phyloP scores from a whole-genome alignment of 2,888 invertebrate species.

The Mythimna albipuncta region DNA sequence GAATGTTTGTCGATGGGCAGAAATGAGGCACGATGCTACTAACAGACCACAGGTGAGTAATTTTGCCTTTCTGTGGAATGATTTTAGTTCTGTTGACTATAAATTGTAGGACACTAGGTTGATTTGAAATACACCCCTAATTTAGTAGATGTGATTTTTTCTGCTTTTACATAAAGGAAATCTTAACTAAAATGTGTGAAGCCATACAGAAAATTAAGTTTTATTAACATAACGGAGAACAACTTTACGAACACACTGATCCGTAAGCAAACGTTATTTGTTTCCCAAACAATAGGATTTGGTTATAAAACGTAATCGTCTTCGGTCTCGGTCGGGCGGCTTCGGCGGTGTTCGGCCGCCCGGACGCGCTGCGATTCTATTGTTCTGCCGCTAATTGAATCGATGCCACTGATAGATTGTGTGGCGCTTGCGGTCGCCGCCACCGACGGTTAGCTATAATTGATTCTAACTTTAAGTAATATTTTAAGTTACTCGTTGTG shows the following conservation, averaged over 20 bases:
- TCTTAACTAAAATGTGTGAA: slow-evolving; percentile 26
- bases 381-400: slow-evolving; percentile 88
- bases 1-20: not conserved
- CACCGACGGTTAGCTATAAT: slow-evolving; percentile 33
- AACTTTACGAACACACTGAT: slow-evolving; percentile 38
- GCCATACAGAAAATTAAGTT: slow-evolving; percentile 48
- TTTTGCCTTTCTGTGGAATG: not conserved
- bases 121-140: not conserved
- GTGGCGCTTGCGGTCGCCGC: slow-evolving; percentile 41
- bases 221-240: slow-evolving; percentile 50
- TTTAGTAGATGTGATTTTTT: not conserved
- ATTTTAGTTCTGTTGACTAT: not conserved
- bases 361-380: slow-evolving; percentile 75
- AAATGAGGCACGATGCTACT: not conserved
- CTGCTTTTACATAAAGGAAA: not conserved
- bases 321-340: slow-evolving; percentile 54
- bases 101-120: not conserved
- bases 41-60: not conserved
- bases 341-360: slow-evolving; percentile 35
- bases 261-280: slow-evolving; percentile 53
- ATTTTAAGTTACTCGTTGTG: not conserved
- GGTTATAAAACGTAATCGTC: slow-evolving; percentile 63
- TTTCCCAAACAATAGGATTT: slow-evolving; percentile 64
- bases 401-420: slow-evolving; percentile 88
- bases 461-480: slow-evolving; percentile 6